These are phyloP conservation scores for Euleptes europaea DNA, from an alignment of 2,113 vertebrate genomes.

Conservation along the genomic window DNA sequence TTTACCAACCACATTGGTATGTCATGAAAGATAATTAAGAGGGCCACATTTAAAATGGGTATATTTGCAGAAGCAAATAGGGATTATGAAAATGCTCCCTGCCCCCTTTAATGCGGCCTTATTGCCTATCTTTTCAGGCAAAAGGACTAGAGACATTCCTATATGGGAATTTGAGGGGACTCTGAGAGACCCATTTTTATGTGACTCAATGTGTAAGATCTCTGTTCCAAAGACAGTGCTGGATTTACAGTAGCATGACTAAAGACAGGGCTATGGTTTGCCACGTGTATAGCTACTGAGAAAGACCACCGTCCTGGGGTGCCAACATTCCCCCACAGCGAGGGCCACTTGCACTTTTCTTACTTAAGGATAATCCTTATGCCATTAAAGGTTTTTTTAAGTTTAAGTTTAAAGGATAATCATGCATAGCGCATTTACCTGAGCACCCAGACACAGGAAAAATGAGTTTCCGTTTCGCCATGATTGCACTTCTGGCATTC, in stretches of 20 bases:
- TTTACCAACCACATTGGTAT: not conserved
- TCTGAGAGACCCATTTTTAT: not conserved
- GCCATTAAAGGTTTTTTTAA: too few relatives aligned
- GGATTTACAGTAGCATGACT: not conserved
- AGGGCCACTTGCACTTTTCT: too few relatives aligned
- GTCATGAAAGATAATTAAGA: not conserved
- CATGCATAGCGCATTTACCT: too few relatives aligned
- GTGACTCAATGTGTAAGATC: not conserved
- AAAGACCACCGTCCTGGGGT: not conserved
- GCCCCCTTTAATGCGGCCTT: not conserved
- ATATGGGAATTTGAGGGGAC: not conserved
- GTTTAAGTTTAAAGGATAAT: too few relatives aligned
- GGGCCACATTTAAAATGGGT: not conserved
- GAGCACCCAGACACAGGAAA: not conserved
- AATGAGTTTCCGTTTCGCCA: not conserved
- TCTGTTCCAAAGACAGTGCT: not conserved
- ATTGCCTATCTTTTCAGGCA: not conserved
- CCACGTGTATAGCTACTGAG: not conserved
- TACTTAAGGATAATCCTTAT: too few relatives aligned
- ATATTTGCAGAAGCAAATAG: not conserved
- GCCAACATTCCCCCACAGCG: not conserved
- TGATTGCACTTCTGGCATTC: not conserved
- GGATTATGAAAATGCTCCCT: not conserved
- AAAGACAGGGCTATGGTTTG: not conserved
- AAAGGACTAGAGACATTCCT: not conserved